Evolutionary conservation across 2,113 vertebrate genomes (phyloP), one percentile per base, ranked within the genome.

Genomic region (Trogon surrucura): DNA sequence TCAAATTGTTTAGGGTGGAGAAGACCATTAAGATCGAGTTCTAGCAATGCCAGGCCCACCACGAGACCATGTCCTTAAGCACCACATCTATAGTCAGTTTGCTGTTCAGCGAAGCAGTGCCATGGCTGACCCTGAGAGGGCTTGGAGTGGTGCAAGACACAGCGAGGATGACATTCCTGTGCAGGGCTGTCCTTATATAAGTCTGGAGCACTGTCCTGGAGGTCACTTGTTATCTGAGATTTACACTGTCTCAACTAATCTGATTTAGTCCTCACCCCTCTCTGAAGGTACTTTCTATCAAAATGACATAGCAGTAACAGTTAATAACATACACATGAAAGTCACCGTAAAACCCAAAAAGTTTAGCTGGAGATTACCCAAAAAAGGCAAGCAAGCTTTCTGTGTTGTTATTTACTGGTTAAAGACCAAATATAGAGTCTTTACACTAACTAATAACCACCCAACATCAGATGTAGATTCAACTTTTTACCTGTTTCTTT

Each of bases 141-240:
- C 17, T 67, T 3, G 3, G 7, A 22, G 13, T 2, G 4, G 22
- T 65, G 32, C 17, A 80, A 58, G 69, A 61, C 10, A 2, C 20
- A 65, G 8, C 0, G 1, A 80, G n/a, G 54, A 71, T 14, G 18
- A 21, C 16, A 38, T 34, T 73, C 13, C 16, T 14, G 1, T 0
- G 0, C 0, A 0, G 9, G 8, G 3, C 10, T 81, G 18, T 74
- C 47, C 48, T 38, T 67, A 10, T 1, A 2, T 29, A 44, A 1
- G 0, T 61, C 50, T 87, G 62, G 30, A 88, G 25, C 2, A 7
- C 36, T 65, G 21, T 30, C n/a, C 58, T 34, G 27, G 32, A 89
- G 6, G 10, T 82, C 62, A 51, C 18, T 61, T 0, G 0, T 74
- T 89, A 11, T 22, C 32, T 66, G 41, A 80, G n/a, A 72, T 70